A percentile compares a stretch with the other conserved stretches of the same genome.
Conservation (phyloP, 2,888 invertebrate species). For the Linnaemya tessellans region DNA sequence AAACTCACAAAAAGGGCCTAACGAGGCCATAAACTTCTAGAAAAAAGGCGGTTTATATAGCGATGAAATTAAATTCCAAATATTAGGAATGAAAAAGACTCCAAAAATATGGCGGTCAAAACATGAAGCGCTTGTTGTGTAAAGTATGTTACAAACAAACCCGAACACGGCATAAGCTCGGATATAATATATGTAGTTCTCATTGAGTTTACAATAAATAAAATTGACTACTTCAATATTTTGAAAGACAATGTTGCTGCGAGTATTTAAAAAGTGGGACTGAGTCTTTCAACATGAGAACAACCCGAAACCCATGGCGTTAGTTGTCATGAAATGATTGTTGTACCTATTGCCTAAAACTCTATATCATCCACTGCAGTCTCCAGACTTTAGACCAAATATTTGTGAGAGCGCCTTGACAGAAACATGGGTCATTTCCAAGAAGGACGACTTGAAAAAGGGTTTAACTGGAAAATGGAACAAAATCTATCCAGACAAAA, state of each 20-base stretch:
- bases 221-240: neutral
- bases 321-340: neutral
- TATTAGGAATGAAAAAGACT: neutral
- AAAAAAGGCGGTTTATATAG: too few species aligned
- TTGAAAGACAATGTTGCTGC: neutral
- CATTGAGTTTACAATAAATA: neutral
- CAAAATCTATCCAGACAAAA: neutral
- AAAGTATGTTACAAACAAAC: neutral
- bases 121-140: neutral
- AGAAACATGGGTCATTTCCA: conserved; percentile 20
- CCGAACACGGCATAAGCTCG: neutral
- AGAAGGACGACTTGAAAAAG: conserved; percentile 3
- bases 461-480: neutral
- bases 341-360: neutral
- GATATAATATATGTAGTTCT: neutral
- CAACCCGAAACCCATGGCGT: neutral
- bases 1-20: too few species aligned
- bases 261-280: neutral
- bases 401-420: conserved; percentile 14
- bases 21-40: too few species aligned
- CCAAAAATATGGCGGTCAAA: conserved; percentile 4
- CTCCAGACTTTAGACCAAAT: conserved; percentile 10
- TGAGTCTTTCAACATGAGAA: too few species aligned
- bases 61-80: too few species aligned
- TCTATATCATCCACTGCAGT: neutral